phyloP scores from a whole-genome alignment of 2,797 vertebrate species.

The Garrulus glandarius region DNA sequence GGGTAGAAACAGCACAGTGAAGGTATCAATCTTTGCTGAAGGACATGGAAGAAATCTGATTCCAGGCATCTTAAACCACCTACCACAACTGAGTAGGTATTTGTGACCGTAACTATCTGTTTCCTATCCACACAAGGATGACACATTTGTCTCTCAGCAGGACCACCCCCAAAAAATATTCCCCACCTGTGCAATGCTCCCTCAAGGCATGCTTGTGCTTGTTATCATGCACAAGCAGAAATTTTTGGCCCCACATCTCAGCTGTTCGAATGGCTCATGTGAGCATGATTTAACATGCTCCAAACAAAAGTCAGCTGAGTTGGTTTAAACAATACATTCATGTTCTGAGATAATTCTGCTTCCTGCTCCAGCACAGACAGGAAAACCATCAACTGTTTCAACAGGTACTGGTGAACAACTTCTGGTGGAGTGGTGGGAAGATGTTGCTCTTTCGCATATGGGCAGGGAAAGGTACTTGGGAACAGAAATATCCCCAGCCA shows the following conservation, averaged over 20 bases:
- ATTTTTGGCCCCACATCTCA: neutral
- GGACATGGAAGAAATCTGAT: neutral
- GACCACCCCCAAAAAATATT: neutral
- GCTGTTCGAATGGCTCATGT: neutral
- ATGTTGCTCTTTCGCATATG: rapidly evolving
- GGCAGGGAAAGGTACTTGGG: neutral
- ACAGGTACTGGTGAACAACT: rapidly evolving
- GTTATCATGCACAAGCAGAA: neutral
- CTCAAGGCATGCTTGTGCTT: neutral
- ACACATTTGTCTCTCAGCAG: neutral
- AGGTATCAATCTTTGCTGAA: neutral
- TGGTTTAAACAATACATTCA: neutral
- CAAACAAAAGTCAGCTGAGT: neutral
- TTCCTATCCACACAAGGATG: neutral
- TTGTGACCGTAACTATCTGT: neutral
- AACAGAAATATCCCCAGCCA: neutral
- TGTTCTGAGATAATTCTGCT: neutral
- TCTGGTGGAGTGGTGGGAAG: neutral
- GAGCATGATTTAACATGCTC: neutral
- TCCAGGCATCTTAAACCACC: neutral
- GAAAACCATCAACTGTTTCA: neutral
- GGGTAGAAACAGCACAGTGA: neutral
- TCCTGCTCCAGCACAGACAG: neutral
- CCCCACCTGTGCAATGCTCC: neutral
- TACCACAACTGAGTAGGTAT: neutral